Percentiles rank a stretch among this genome's conserved stretches.
phyloP scores from a whole-genome alignment of 1,140 invertebrate species.

The Tenebrio molitor region DNA sequence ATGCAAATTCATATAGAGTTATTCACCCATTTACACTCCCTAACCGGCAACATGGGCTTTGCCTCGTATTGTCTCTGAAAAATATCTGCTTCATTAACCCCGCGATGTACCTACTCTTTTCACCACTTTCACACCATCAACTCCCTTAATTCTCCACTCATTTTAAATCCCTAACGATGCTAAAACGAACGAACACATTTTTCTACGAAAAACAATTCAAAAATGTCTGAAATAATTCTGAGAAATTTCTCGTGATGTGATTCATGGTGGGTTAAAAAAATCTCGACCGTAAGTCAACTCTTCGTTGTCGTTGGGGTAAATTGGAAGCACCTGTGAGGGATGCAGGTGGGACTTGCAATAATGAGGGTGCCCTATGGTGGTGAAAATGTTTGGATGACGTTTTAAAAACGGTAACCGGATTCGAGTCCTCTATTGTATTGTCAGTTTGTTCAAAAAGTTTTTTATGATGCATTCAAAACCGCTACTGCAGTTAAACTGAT shows the following conservation, averaged over 20 bases:
- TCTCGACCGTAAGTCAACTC: no score
- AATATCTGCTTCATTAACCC: conserved; percentile 31
- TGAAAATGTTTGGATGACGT: conserved; percentile 23
- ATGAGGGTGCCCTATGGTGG: conserved; percentile 35
- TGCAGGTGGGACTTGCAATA: conserved; percentile 19
- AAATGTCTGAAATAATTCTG: no score
- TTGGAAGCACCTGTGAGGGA: conserved; percentile 22
- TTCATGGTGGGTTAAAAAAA: no score
- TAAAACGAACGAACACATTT: no score
- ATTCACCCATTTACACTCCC: conserved; percentile 64
- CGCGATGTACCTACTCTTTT: conserved; percentile 9
- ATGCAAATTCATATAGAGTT: conserved; percentile 63
- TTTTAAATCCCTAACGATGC: no score
- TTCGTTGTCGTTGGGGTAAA: background rate
- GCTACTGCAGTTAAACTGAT: conserved; percentile 49
- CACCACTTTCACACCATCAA: background rate
- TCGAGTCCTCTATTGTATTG: conserved; percentile 30
- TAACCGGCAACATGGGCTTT: conserved; percentile 40
- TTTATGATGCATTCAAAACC: conserved; percentile 57
- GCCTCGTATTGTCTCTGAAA: conserved; percentile 14
- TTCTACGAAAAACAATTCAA: no score
- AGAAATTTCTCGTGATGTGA: no score
- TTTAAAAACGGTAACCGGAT: conserved; percentile 23
- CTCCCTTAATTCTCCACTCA: conserved; percentile 3
- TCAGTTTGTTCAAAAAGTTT: conserved; percentile 36